These are phyloP conservation scores for Hydractinia echinata DNA, from an alignment of 30 jellyfish, hydroid and myxozoan species.

Conservation along the genomic window DNA sequence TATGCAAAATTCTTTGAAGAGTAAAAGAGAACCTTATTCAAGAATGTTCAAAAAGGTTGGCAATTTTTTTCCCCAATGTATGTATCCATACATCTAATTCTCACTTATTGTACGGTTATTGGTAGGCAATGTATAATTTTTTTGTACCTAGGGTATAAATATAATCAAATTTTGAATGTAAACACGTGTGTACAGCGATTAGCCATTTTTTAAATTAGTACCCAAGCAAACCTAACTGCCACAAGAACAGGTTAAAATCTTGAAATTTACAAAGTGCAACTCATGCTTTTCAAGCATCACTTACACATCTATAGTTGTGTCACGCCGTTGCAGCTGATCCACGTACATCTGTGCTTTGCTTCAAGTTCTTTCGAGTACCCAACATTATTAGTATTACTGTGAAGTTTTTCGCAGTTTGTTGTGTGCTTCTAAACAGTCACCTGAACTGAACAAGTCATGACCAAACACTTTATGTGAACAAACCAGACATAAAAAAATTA, in stretches of 20 bases:
- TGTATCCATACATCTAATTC: no score
- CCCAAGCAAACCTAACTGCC: not conserved
- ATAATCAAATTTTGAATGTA: no score
- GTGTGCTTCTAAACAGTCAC: slow-evolving; percentile 69
- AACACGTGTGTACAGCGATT: no score
- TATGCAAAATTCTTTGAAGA: no score
- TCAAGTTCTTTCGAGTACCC: slow-evolving; percentile 59
- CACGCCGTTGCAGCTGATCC: slow-evolving; percentile 46
- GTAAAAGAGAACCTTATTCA: no score
- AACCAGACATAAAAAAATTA: no score
- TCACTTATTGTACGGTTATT: no score
- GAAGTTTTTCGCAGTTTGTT: slow-evolving; percentile 54
- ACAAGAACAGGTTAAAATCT: not conserved
- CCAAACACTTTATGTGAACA: not conserved
- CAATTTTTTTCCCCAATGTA: no score
- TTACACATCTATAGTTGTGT: slow-evolving; percentile 46
- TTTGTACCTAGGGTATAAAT: no score
- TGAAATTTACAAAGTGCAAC: not conserved
- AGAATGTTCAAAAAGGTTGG: no score
- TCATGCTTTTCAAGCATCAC: not conserved
- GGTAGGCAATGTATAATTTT: no score
- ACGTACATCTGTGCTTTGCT: slow-evolving; percentile 55
- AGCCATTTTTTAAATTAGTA: no score
- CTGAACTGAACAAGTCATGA: slow-evolving; percentile 43
- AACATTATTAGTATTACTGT: slow-evolving; percentile 48